Evolutionary conservation across 2,113 vertebrate genomes (phyloP), one percentile per base, ranked within the genome.

Genomic region (Melierax canorus): DNA sequence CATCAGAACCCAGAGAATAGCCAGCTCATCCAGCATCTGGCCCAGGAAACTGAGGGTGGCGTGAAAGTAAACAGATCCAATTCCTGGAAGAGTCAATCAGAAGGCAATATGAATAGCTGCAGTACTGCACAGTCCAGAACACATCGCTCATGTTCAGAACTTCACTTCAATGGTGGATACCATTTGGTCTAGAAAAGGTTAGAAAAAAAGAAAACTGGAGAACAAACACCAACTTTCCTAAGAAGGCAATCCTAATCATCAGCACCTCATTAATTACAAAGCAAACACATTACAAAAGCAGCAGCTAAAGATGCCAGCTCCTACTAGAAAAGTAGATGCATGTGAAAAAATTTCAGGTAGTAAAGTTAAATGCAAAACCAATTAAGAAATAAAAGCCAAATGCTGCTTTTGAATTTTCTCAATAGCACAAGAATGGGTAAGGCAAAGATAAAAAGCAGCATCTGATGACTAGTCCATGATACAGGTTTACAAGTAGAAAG

Each of bases 1-100:
- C 99, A 99, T 99, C 72, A 99, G 97, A 86, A 99, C 99, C 99
- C 99, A 99, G 20, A 99, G 98, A 80, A 99, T 99, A 78, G 99
- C 99, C 90, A 99, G 94, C 91, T 99, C 99, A 88, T 99, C 99
- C 88, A 99, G 98, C 99, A 99, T 99, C 97, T 99, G 99, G 59
- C 99, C 99, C 62, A 99, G 97, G 97, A 99, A 99, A 97, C 99
- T 99, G 88, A 99, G 98, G 1, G 99, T 99, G 73, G 99, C 99
- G 0, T 99, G 99, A 92, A 99, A 99, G 95, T 99, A 99, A 56
- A 99, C 99, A 2, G 99, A 99, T 58, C 99, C 99, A 71, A 99
- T 99, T 90, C 99, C 99, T 99, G 97, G 45, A 97, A 91, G 21
- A 97, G 94, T 72, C 26, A 90, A 96, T 91, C 32, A 91, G 81